Conservation (phyloP, 2,888 invertebrate genomes). For the Allophyes oxyacanthae region DNA sequence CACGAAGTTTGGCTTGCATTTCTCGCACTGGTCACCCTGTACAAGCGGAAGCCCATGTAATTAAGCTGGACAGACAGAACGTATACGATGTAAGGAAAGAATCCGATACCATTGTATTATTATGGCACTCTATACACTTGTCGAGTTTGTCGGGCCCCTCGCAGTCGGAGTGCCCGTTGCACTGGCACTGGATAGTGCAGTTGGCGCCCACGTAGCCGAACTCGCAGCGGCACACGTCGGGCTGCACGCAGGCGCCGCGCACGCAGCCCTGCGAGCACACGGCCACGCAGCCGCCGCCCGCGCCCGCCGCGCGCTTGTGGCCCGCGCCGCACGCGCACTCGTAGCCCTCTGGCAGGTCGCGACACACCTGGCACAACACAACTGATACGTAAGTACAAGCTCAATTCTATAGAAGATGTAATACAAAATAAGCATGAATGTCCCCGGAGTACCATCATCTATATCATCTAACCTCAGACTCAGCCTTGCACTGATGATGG, state of each 20-base stretch:
- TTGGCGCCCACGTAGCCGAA: conserved; percentile 98
- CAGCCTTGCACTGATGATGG: conserved; percentile 96
- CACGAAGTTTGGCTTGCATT: conserved; percentile 96
- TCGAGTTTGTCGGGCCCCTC: conserved; percentile 95
- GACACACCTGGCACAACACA: conserved; percentile 90
- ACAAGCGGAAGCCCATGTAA: conserved; percentile 20
- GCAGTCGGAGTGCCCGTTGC: conserved; percentile 98
- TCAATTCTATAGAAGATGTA: background rate
- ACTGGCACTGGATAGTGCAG: conserved; percentile 97
- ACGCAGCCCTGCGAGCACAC: conserved; percentile 96
- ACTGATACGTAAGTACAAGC: background rate
- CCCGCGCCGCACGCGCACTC: conserved; percentile 94
- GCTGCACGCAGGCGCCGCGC: conserved; percentile 94
- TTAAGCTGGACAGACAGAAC: background rate
- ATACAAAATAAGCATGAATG: too few relatives aligned
- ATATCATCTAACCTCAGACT: conserved; percentile 92
- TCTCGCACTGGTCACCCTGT: conserved; percentile 96
- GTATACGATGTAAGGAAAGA: background rate
- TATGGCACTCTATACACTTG: conserved; percentile 95
- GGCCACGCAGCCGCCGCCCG: conserved; percentile 91
- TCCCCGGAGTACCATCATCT: too few relatives aligned
- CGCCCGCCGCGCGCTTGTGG: conserved; percentile 86
- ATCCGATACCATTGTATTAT: conserved; percentile 95
- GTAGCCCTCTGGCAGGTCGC: conserved; percentile 94
- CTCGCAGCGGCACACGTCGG: conserved; percentile 95